A percentile compares a stretch with the other conserved stretches of the same genome.
Conservation (phyloP, 2,888 invertebrate species). For the Disparrhopalites patrizii region DNA sequence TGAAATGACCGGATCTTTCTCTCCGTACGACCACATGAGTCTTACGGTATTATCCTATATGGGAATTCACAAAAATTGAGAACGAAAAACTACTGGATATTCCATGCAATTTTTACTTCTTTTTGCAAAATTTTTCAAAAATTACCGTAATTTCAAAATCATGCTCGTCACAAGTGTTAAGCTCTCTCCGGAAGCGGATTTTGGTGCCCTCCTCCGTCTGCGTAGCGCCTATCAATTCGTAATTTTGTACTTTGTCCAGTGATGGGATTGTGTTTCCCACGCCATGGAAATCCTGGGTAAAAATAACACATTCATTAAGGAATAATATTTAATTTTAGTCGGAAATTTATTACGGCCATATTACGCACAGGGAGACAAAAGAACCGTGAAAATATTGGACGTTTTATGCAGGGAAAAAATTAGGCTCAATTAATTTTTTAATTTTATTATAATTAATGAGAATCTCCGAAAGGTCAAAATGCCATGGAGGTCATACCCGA, state of each 20-base stretch:
- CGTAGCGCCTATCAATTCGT: conserved; percentile 47
- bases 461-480: too few relatives aligned
- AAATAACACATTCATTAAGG: too few relatives aligned
- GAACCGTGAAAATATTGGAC: too few relatives aligned
- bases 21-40: neutral
- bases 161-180: conserved; percentile 50
- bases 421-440: too few relatives aligned
- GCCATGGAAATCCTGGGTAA: conserved; percentile 49
- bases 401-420: too few relatives aligned
- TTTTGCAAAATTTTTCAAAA: neutral
- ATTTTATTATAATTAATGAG: neutral
- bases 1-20: neutral
- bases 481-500: too few relatives aligned
- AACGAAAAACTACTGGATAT: too few relatives aligned
- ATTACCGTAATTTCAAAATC: conserved; percentile 7
- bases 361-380: too few relatives aligned
- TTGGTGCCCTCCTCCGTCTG: conserved; percentile 50
- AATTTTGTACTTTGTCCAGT: conserved; percentile 50
- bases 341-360: too few relatives aligned
- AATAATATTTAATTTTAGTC: neutral
- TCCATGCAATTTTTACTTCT: neutral
- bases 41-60: neutral
- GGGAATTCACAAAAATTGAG: neutral
- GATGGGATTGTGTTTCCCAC: conserved; percentile 47
- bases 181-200: conserved; percentile 50